A percentile compares a stretch with the other conserved stretches of the same genome.
phyloP scores from a whole-genome alignment of 2,113 vertebrate species.

The Phycodurus eques region DNA sequence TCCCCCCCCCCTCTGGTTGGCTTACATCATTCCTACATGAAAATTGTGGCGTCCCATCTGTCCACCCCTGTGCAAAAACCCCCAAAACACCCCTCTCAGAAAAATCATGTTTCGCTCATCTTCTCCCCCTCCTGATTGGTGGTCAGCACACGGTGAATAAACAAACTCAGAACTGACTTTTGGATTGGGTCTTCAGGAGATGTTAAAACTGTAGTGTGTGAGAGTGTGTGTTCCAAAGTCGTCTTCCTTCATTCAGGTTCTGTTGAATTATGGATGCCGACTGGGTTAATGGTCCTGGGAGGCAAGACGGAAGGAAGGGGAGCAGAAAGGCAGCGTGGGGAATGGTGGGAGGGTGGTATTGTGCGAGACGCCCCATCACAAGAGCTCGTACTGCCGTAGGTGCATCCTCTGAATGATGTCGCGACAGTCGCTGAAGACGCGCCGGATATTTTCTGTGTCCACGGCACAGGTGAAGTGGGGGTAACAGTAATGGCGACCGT shows the following conservation, averaged over 20 bases:
- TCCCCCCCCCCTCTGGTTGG: background rate
- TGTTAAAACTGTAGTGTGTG: slow-evolving; percentile 33
- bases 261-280: slow-evolving; percentile 6
- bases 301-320: background rate
- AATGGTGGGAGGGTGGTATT: slow-evolving; percentile 30
- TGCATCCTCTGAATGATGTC: slow-evolving; percentile 99
- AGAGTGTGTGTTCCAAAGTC: slow-evolving; percentile 32
- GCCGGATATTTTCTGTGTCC: slow-evolving; percentile 98
- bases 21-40: slow-evolving; percentile 31
- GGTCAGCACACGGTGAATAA: slow-evolving; percentile 45
- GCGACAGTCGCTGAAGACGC: slow-evolving; percentile 98
- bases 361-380: slow-evolving; percentile 78
- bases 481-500: slow-evolving; percentile 97
- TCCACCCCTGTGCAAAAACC: slow-evolving; percentile 28
- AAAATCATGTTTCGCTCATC: slow-evolving; percentile 12
- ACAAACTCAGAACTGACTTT: slow-evolving; percentile 16
- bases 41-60: slow-evolving; percentile 47
- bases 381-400: slow-evolving; percentile 97
- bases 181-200: slow-evolving; percentile 11
- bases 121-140: slow-evolving; percentile 9
- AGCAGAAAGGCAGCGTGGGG: slow-evolving; percentile 7
- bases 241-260: background rate
- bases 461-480: slow-evolving; percentile 98
- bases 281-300: slow-evolving; percentile 39
- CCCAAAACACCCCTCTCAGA: background rate